These are phyloP conservation scores for Andrena chrysosceles DNA, from an alignment of 2,888 invertebrate species.

Conservation along the genomic window DNA sequence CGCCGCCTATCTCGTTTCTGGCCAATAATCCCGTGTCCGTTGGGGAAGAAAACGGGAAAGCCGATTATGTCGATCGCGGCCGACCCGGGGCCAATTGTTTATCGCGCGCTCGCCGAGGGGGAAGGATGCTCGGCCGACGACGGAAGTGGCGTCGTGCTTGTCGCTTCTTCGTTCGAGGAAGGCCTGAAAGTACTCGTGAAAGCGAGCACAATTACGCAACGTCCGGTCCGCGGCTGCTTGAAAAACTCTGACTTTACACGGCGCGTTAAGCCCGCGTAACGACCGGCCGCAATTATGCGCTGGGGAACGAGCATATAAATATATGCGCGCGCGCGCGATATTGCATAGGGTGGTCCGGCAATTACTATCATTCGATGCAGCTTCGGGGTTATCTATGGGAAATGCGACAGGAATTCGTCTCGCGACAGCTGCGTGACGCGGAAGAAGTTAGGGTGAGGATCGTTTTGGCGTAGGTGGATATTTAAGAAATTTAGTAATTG, in stretches of 20 bases:
- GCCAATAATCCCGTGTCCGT: conserved; percentile 30
- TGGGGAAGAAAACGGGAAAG: background rate
- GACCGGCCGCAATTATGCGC: conserved; percentile 79
- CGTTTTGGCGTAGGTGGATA: too few species aligned
- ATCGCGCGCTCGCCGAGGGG: conserved; percentile 15
- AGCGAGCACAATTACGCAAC: conserved; percentile 75
- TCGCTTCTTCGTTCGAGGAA: conserved; percentile 41
- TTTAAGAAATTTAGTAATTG: too few species aligned
- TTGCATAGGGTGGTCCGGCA: background rate
- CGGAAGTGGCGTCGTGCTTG: conserved; percentile 19
- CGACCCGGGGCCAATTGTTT: conserved; percentile 25
- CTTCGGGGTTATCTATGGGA: background rate
- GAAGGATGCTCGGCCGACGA: background rate
- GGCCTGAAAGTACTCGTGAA: conserved; percentile 48
- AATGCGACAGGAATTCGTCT: background rate
- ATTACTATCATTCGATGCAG: background rate
- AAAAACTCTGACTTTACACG: conserved; percentile 81
- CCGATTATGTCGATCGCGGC: conserved; percentile 8
- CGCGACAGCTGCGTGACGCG: background rate
- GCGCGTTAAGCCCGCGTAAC: conserved; percentile 77
- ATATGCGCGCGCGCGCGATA: conserved; percentile 14
- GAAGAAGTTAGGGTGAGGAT: background rate
- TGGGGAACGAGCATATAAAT: conserved; percentile 55
- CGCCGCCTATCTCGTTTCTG: conserved; percentile 19
- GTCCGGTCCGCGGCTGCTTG: conserved; percentile 73